A percentile compares a stretch with the other conserved stretches of the same genome.
Evolutionary conservation across 1,140 invertebrate genomes (phyloP).

Genomic region (Arion vulgaris): DNA sequence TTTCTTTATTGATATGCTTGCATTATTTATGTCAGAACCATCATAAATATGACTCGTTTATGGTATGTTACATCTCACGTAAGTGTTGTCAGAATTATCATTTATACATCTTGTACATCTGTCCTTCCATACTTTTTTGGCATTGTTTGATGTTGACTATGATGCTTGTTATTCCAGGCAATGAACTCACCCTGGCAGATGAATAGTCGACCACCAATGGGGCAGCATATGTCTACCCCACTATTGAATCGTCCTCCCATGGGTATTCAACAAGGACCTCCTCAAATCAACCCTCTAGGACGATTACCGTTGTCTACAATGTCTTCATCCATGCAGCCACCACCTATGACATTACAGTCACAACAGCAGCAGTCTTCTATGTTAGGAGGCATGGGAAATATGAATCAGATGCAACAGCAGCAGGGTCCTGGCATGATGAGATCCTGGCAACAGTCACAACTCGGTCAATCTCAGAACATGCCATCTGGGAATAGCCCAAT

Average conservation of each 20-base stretch:
- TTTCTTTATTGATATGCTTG: no score
- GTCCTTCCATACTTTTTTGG: neutral
- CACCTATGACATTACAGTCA: neutral
- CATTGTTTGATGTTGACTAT: neutral
- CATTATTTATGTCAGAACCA: no score
- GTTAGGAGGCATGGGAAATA: constrained; percentile 41
- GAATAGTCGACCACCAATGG: constrained; percentile 31
- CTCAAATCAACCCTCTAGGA: constrained; percentile 22
- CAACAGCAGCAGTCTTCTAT: constrained; percentile 25
- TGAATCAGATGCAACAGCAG: constrained; percentile 35
- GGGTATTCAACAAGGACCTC: constrained; percentile 34
- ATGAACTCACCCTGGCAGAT: constrained; percentile 60
- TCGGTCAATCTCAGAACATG: constrained; percentile 25
- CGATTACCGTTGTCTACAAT: constrained; percentile 21
- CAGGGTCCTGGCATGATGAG: constrained; percentile 33
- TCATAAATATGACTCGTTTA: no score
- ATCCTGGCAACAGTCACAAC: constrained; percentile 39
- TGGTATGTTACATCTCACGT: no score
- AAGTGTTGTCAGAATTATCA: no score
- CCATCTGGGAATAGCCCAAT: constrained; percentile 16
- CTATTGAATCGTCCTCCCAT: constrained; percentile 27
- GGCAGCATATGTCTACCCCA: constrained; percentile 13
- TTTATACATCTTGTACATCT: no score
- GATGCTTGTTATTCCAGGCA: constrained; percentile 40
- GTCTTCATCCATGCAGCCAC: constrained; percentile 28